Conservation (phyloP, 2,797 vertebrate species). For the Acanthis flammea region DNA sequence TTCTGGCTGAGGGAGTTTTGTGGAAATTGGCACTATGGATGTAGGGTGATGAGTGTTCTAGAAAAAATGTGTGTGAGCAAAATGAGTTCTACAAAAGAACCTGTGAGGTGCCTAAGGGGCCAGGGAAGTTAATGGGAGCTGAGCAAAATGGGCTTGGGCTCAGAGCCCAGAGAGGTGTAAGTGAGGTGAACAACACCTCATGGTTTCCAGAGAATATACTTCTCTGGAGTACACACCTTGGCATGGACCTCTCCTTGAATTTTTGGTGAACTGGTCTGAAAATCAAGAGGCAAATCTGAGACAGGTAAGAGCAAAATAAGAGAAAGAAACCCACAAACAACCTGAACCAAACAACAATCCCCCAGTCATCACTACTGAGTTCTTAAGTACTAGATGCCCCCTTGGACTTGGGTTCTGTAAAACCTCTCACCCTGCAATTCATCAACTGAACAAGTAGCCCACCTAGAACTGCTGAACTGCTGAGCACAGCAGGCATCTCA, state of each 20-base stretch:
- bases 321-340: neutral
- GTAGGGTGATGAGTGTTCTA: neutral
- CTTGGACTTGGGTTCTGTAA: neutral
- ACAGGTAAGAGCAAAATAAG: neutral
- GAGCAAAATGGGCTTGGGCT: neutral
- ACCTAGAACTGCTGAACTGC: neutral
- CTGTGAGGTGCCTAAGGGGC: neutral
- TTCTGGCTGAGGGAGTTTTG: neutral
- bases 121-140: neutral
- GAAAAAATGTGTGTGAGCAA: neutral
- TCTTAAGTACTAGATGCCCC: neutral
- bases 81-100: neutral
- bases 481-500: neutral
- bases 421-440: neutral
- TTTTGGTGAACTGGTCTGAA: neutral
- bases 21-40: neutral
- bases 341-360: neutral
- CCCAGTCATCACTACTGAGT: neutral
- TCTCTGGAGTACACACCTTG: neutral
- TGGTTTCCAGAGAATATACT: neutral
- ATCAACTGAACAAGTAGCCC: rapidly evolving
- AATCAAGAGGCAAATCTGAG: neutral
- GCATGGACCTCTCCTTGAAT: neutral
- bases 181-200: neutral
- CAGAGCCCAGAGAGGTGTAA: neutral